Conservation (phyloP, 2,797 vertebrate genomes). For the Antennarius maculatus region DNA sequence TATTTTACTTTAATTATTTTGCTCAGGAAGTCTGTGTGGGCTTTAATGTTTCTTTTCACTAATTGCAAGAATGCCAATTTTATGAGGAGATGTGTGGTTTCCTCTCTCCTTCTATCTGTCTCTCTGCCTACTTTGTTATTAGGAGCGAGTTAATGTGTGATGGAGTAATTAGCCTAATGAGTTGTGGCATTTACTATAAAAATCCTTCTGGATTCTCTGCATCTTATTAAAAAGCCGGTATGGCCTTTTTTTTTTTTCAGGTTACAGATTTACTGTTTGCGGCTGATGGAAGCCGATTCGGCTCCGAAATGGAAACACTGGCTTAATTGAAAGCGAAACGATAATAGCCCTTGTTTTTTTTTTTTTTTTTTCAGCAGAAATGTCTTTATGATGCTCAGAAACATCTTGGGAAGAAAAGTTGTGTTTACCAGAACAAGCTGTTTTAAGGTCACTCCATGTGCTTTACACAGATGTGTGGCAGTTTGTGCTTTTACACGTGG, state of each 20-base stretch:
- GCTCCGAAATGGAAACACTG: slow-evolving; percentile 47
- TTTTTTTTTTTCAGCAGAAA: slow-evolving; percentile 25
- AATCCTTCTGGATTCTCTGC: slow-evolving; percentile 71
- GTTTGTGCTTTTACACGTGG: neutral
- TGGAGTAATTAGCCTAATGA: slow-evolving; percentile 84
- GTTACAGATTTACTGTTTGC: slow-evolving; percentile 31
- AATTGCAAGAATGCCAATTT: slow-evolving; percentile 78
- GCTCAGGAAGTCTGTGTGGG: slow-evolving; percentile 66
- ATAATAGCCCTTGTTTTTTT: slow-evolving; percentile 27
- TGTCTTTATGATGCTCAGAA: slow-evolving; percentile 42
- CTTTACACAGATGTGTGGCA: slow-evolving; percentile 19
- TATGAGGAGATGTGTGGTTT: slow-evolving; percentile 72
- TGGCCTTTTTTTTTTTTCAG: slow-evolving; percentile 61
- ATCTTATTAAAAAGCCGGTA: slow-evolving; percentile 71
- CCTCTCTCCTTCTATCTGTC: slow-evolving; percentile 56
- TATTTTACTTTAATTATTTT: slow-evolving; percentile 71
- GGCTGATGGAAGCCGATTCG: slow-evolving; percentile 43
- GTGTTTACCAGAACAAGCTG: slow-evolving; percentile 29
- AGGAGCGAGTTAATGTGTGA: slow-evolving; percentile 79
- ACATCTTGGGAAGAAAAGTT: slow-evolving; percentile 18
- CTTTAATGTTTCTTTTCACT: slow-evolving; percentile 76
- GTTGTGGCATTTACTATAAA: slow-evolving; percentile 80
- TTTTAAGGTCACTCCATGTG: slow-evolving; percentile 40
- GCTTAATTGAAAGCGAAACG: slow-evolving; percentile 61
- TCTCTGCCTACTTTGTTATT: slow-evolving; percentile 72